Conservation (phyloP, 2,888 invertebrate species). For the Ophion obscuratus region DNA sequence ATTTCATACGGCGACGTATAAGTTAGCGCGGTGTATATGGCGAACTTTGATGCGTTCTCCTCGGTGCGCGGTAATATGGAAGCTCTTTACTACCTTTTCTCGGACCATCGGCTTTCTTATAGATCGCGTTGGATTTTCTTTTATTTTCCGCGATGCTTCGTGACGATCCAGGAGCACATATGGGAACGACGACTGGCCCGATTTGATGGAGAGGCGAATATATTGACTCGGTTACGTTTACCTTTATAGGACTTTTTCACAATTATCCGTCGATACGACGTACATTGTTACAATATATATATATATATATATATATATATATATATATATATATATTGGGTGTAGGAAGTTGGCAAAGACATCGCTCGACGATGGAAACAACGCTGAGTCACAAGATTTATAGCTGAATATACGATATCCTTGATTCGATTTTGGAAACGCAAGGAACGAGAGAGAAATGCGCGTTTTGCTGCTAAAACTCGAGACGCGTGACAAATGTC, state of each 20-base stretch:
- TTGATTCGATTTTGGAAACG: constrained; percentile 41
- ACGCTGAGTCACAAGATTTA: constrained; percentile 49
- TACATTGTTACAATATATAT: neutral
- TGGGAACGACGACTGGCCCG: neutral
- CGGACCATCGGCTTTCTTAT: constrained; percentile 32
- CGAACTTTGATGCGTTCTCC: constrained; percentile 11
- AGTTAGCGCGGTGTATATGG: neutral
- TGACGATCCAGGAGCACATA: neutral
- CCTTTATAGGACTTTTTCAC: neutral
- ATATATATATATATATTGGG: neutral
- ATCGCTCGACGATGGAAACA: constrained; percentile 34
- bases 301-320: neutral
- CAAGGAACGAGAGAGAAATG: constrained; percentile 3
- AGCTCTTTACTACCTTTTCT: constrained; percentile 34
- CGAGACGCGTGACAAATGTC: constrained; percentile 14
- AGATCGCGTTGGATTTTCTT: constrained; percentile 21
- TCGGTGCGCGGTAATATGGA: neutral
- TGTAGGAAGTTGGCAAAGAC: constrained; percentile 1
- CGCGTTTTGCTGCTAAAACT: constrained; percentile 31
- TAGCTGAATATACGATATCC: constrained; percentile 49
- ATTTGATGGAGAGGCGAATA: neutral
- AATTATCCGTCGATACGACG: neutral
- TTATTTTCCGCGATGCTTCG: neutral
- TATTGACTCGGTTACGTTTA: neutral
- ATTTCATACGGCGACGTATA: neutral